Evolutionary conservation across 2,113 vertebrate genomes (phyloP).

Genomic region (Miniopterus natalensis): DNA sequence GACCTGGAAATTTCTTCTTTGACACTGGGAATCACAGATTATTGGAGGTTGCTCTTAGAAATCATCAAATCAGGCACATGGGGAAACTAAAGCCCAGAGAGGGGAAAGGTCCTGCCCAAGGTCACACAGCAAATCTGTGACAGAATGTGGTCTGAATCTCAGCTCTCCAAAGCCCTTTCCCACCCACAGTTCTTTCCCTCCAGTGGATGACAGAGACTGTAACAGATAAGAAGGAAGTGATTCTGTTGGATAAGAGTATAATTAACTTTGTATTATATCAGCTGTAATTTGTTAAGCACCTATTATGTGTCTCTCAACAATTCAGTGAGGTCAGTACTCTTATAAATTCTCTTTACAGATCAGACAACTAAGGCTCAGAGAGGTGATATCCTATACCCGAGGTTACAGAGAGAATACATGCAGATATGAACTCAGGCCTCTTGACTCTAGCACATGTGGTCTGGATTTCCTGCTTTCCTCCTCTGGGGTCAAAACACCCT

Average conservation of each 20-base stretch:
- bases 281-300: background rate
- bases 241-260: slow-evolving; percentile 1
- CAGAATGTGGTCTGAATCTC: background rate
- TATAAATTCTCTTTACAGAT: slow-evolving; percentile 22
- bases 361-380: background rate
- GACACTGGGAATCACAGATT: slow-evolving; percentile 50
- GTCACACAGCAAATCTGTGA: background rate
- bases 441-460: background rate
- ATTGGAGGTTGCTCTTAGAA: slow-evolving; percentile 39
- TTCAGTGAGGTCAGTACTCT: background rate
- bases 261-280: background rate
- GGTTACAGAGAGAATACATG: background rate
- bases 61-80: background rate
- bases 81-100: slow-evolving; percentile 39
- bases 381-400: background rate
- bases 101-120: background rate
- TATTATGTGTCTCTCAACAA: background rate
- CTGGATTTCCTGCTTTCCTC: background rate
- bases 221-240: background rate
- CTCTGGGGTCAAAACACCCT: background rate
- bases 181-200: background rate
- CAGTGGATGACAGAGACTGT: background rate
- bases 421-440: background rate
- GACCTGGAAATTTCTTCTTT: slow-evolving; percentile 58
- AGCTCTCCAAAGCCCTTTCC: slow-evolving; percentile 21